phyloP scores from a whole-genome alignment of 2,797 vertebrate genomes.

The Mycteria americana region DNA sequence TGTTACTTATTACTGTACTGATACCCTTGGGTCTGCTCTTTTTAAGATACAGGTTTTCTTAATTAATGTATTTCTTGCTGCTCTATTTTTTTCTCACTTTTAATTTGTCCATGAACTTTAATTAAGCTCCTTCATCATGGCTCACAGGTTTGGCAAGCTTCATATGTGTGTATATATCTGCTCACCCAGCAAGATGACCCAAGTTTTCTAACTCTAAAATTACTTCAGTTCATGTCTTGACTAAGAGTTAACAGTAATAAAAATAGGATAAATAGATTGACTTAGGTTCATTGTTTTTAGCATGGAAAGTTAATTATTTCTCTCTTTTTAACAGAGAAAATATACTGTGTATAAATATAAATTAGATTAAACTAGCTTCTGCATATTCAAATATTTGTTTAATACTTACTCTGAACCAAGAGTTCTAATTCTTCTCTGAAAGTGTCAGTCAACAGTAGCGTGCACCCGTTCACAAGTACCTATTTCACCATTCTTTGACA shows the following conservation, averaged over 20 bases:
- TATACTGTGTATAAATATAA: background rate
- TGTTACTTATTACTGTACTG: slow-evolving; percentile 42
- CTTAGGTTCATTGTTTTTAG: background rate
- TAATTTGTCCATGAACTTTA: slow-evolving; percentile 58
- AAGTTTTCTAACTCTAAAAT: background rate
- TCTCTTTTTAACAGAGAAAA: background rate
- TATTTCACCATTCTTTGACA: background rate
- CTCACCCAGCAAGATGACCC: slow-evolving; percentile 19
- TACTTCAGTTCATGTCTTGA: background rate
- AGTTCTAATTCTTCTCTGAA: background rate
- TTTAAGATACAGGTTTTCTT: slow-evolving; percentile 50
- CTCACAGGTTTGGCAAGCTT: slow-evolving; percentile 50
- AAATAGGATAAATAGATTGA: background rate
- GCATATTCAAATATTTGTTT: background rate
- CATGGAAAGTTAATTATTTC: background rate
- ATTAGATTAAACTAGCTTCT: background rate
- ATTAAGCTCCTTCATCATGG: slow-evolving; percentile 58
- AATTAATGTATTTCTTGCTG: slow-evolving; percentile 50
- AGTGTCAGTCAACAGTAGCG: background rate
- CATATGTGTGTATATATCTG: background rate
- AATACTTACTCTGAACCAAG: background rate
- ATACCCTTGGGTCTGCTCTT: slow-evolving; percentile 27
- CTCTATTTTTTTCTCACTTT: slow-evolving; percentile 2
- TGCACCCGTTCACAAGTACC: background rate
- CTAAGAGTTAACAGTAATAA: background rate